A percentile compares a stretch with the other conserved stretches of the same genome.
Evolutionary conservation across 2,888 invertebrate species (phyloP).

Genomic region (Acheta domesticus): DNA sequence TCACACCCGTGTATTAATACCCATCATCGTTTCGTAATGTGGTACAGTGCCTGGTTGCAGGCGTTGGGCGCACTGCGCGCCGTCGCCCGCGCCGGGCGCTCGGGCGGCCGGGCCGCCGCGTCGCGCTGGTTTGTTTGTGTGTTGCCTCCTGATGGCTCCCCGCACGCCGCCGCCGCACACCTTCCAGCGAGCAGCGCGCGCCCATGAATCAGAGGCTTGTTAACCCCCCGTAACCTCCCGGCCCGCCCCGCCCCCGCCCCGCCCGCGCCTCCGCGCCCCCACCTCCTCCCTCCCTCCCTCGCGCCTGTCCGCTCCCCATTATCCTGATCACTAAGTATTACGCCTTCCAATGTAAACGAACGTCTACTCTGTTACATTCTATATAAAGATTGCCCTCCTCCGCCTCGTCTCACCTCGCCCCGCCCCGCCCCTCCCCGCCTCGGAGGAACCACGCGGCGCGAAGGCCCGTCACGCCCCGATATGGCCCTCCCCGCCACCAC

Average conservation of each 20-base stretch:
- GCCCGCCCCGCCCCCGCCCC: too few relatives aligned
- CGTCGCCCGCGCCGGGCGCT: not conserved
- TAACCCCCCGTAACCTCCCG: slow-evolving; percentile 36
- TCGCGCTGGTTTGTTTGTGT: not conserved
- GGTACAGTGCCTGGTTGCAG: too few relatives aligned
- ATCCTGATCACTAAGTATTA: slow-evolving; percentile 12
- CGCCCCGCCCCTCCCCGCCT: too few relatives aligned
- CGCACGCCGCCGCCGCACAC: not conserved
- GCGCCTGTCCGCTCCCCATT: slow-evolving; percentile 18
- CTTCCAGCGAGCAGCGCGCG: slow-evolving; percentile 32
- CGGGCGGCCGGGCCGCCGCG: not conserved
- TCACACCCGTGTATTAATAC: too few relatives aligned
- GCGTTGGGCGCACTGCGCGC: too few relatives aligned
- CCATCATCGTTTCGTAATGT: too few relatives aligned
- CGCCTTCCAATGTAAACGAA: slow-evolving; percentile 20
- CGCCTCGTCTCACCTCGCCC: not conserved
- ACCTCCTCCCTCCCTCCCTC: too few relatives aligned
- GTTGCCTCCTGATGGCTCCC: not conserved
- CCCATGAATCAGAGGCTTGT: slow-evolving; percentile 37
- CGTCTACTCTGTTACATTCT: slow-evolving; percentile 18
- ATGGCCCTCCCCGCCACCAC: too few relatives aligned
- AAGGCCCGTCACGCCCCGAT: too few relatives aligned
- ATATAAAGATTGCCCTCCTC: not conserved
- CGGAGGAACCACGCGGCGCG: too few relatives aligned
- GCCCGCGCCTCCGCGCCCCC: not conserved